Conservation (phyloP, 1,140 invertebrate genomes). For the Acromyrmex echinatior region DNA sequence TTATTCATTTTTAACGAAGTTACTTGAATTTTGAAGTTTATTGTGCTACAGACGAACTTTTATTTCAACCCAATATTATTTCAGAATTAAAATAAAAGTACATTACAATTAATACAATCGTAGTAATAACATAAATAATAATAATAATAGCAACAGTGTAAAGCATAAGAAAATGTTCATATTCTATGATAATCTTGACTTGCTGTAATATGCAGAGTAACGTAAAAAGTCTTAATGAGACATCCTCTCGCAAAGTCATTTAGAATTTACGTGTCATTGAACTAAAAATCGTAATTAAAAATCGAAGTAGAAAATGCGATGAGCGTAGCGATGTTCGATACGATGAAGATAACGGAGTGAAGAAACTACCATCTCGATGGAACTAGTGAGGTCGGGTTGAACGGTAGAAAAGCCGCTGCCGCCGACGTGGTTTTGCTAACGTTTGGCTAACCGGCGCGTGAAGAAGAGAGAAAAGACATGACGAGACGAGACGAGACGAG, state of each 20-base stretch:
- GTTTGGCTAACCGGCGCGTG: conserved; percentile 32
- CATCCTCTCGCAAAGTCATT: conserved; percentile 2
- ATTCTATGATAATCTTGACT: background rate
- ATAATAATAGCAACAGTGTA: background rate
- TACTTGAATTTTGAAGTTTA: too few species aligned
- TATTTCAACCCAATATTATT: background rate
- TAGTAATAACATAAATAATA: background rate
- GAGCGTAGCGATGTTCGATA: conserved; percentile 14
- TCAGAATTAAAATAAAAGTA: background rate
- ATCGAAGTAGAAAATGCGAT: background rate
- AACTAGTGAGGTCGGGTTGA: conserved; percentile 25
- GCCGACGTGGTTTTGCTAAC: conserved; percentile 55
- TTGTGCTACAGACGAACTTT: too few species aligned
- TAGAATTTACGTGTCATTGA: background rate
- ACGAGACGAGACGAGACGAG: background rate
- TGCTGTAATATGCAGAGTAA: too few species aligned
- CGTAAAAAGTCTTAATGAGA: background rate
- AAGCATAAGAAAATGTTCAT: background rate
- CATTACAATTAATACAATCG: background rate
- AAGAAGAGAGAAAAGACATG: conserved; percentile 25
- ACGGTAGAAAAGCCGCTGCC: conserved; percentile 42
- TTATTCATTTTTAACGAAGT: too few species aligned
- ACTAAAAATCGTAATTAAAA: conserved; percentile 27
- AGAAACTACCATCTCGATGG: conserved; percentile 38
- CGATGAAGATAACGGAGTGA: conserved; percentile 27